phyloP scores from a whole-genome alignment of 2,888 invertebrate genomes.

The Furcula furcula region DNA sequence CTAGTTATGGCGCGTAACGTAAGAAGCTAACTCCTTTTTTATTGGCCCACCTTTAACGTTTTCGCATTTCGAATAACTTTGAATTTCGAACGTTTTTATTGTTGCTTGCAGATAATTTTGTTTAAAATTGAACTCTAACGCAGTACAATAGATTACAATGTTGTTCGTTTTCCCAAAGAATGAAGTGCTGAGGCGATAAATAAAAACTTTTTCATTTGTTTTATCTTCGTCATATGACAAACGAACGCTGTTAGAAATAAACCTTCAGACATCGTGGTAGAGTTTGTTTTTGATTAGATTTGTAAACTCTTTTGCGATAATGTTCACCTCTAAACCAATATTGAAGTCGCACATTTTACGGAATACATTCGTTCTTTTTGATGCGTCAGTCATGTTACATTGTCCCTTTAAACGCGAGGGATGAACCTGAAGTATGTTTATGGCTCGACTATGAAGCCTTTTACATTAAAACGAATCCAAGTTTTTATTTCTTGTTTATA shows the following conservation, averaged over 20 bases:
- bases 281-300: constrained; percentile 25
- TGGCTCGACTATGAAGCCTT: constrained; percentile 63
- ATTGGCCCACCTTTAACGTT: constrained; percentile 76
- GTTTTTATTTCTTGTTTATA: constrained; percentile 68
- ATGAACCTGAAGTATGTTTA: constrained; percentile 70
- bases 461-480: constrained; percentile 60
- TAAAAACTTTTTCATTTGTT: constrained; percentile 67
- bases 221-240: constrained; percentile 31
- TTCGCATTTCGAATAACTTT: constrained; percentile 73
- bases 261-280: constrained; percentile 7
- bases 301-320: constrained; percentile 24
- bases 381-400: constrained; percentile 57
- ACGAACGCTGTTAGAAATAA: constrained; percentile 12
- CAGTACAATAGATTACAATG: constrained; percentile 7
- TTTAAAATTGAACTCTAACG: constrained; percentile 3
- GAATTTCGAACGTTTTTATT: constrained; percentile 74
- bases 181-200: constrained; percentile 59
- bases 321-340: constrained; percentile 25
- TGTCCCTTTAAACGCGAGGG: constrained; percentile 67
- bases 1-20: constrained; percentile 64
- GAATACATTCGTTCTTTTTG: constrained; percentile 67
- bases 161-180: constrained; percentile 15
- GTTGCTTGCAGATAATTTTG: constrained; percentile 22
- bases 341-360: constrained; percentile 62
- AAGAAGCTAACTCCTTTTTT: constrained; percentile 80